These are phyloP conservation scores for Dicyrtoma fusca DNA, from an alignment of 2,888 invertebrate species.

Conservation along the genomic window DNA sequence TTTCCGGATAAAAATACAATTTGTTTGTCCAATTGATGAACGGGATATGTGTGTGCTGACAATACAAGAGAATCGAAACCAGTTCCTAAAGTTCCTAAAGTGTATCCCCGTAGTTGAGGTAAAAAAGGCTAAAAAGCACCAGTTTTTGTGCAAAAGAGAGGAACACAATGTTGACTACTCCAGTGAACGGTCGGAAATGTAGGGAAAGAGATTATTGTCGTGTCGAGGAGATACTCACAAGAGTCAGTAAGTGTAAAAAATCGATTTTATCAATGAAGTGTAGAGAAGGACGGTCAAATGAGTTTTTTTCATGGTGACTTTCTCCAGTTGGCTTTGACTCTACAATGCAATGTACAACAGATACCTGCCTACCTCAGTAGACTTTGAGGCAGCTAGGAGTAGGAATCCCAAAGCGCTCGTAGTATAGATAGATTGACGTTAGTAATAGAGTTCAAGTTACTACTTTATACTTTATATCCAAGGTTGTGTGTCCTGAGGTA, in stretches of 20 bases:
- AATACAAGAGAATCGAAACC: neutral
- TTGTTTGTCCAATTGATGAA: conserved; percentile 4
- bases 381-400: too few species aligned
- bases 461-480: too few species aligned
- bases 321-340: neutral
- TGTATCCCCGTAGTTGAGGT: neutral
- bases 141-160: conserved; percentile 1
- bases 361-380: neutral
- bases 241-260: conserved; percentile 32
- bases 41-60: neutral
- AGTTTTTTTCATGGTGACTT: conserved; percentile 32
- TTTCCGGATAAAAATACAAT: conserved; percentile 16
- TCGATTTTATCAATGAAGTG: conserved; percentile 38
- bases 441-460: too few species aligned
- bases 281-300: conserved; percentile 36
- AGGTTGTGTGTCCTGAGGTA: conserved; percentile 6
- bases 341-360: neutral
- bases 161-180: neutral
- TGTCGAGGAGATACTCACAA: conserved; percentile 10
- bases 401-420: too few species aligned
- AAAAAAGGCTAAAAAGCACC: conserved; percentile 1
- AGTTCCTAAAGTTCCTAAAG: neutral
- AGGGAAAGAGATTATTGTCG: conserved; percentile 1
- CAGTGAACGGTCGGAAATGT: conserved; percentile 3
- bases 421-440: too few species aligned